Percentiles rank a stretch among this genome's conserved stretches.
Conservation (phyloP, 2,888 invertebrate genomes). For the Corythucha ciliata region DNA sequence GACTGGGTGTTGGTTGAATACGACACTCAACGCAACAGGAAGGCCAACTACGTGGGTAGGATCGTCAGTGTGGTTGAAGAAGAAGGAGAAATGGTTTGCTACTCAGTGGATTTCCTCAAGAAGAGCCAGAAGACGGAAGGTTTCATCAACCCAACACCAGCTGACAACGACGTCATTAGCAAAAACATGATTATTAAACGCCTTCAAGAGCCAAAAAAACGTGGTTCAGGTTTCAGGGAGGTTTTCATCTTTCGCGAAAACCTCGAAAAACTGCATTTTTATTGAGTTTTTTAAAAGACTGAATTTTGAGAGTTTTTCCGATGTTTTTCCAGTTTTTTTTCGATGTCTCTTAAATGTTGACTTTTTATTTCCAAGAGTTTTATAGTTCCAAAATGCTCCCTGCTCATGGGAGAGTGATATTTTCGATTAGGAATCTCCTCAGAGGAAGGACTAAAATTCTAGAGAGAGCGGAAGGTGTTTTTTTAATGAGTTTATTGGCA, state of each 20-base stretch:
- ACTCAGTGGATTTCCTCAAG: background rate
- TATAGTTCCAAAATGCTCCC: no score
- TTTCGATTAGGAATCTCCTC: no score
- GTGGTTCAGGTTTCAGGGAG: background rate
- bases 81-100: background rate
- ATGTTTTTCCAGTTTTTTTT: no score
- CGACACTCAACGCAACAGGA: background rate
- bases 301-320: no score
- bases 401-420: no score
- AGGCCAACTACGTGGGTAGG: background rate
- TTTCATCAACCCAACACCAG: background rate
- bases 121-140: background rate
- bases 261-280: no score
- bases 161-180: conserved; percentile 3
- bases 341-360: no score
- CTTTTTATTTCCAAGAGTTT: no score
- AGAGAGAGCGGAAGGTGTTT: no score
- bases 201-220: conserved; percentile 1
- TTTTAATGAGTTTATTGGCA: no score
- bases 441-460: no score
- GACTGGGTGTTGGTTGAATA: background rate
- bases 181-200: conserved; percentile 2
- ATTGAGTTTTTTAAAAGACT: no score
- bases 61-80: background rate
- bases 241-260: background rate